These are phyloP conservation scores for Fukomys damarensis DNA, from an alignment of 2,113 vertebrate species.

Conservation along the genomic window DNA sequence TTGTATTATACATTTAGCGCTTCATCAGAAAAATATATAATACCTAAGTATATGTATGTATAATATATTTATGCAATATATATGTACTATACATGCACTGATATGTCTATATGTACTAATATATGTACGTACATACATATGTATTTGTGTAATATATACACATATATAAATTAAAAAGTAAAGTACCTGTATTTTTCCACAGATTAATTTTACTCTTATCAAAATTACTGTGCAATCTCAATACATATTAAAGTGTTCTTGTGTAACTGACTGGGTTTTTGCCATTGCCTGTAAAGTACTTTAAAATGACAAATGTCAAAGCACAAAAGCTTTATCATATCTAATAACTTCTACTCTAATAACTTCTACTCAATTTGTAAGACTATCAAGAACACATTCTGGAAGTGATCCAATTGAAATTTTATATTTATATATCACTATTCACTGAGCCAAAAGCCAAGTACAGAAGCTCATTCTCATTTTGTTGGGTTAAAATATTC, in stretches of 20 bases:
- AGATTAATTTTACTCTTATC: background rate
- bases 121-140: background rate
- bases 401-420: conserved; percentile 32
- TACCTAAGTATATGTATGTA: background rate
- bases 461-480: conserved; percentile 8
- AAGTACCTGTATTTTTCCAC: background rate
- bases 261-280: background rate
- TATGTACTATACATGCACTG: background rate
- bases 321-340: background rate
- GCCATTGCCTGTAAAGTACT: background rate
- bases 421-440: conserved; percentile 40
- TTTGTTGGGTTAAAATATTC: conserved; percentile 29
- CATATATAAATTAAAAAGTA: background rate
- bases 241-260: conserved; percentile 15
- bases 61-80: background rate
- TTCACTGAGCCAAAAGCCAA: background rate
- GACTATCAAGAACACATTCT: conserved; percentile 2
- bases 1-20: background rate
- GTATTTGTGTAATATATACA: no score
- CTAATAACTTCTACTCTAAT: conserved; percentile 20
- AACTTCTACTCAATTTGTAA: conserved; percentile 25
- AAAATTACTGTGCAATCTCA: conserved; percentile 1
- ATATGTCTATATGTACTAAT: background rate
- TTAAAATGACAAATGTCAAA: conserved; percentile 37
- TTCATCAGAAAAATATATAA: background rate